phyloP scores from a whole-genome alignment of 2,888 invertebrate species.

The Scaptomyza caliginosa region DNA sequence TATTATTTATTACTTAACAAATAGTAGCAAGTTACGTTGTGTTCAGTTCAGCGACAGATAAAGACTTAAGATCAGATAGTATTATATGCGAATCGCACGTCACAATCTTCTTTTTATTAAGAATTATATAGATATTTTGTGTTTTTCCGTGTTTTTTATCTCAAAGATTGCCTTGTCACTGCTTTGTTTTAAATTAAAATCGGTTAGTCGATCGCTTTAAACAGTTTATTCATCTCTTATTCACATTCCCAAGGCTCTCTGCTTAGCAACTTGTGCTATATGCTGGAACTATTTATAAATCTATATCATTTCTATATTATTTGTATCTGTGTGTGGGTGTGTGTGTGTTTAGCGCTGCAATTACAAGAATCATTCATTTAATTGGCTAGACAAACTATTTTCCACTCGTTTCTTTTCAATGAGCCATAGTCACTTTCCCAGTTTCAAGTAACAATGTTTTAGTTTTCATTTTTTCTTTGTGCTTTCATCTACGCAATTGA shows the following conservation, averaged over 20 bases:
- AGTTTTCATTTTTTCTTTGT: too few species aligned
- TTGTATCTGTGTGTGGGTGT: neutral
- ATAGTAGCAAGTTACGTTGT: conserved; percentile 8
- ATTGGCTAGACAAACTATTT: conserved; percentile 1
- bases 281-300: conserved; percentile 32
- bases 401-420: conserved; percentile 17
- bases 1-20: neutral
- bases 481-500: conserved; percentile 25
- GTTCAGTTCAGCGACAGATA: conserved; percentile 25
- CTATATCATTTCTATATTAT: neutral
- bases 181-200: neutral
- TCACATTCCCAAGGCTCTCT: neutral
- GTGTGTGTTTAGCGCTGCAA: neutral
- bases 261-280: neutral
- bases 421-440: conserved; percentile 15
- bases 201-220: neutral
- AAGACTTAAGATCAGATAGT: neutral
- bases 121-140: neutral
- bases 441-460: conserved; percentile 20
- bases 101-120: neutral
- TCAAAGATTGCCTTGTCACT: neutral
- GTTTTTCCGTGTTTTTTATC: neutral
- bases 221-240: neutral
- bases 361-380: conserved; percentile 1
- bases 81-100: neutral